A percentile compares a stretch with the other conserved stretches of the same genome.
phyloP scores from a whole-genome alignment of 1,140 invertebrate species.

The Fopius arisanus region DNA sequence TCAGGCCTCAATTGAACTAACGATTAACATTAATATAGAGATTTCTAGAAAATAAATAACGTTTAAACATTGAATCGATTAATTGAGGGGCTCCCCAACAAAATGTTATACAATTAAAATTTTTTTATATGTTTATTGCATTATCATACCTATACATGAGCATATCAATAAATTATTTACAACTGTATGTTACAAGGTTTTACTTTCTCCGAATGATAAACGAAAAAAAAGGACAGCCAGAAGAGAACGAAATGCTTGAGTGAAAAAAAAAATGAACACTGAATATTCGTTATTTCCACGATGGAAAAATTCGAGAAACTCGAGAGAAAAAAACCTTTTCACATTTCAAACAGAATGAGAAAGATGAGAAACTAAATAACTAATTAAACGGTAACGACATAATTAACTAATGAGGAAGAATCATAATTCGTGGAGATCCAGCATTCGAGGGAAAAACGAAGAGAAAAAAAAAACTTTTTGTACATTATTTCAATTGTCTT shows the following conservation, averaged over 20 bases:
- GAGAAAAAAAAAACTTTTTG: background rate
- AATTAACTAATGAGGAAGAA: background rate
- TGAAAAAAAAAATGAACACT: background rate
- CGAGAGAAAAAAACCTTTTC: background rate
- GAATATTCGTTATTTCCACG: background rate
- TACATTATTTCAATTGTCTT: background rate
- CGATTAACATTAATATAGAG: no score
- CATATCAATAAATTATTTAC: conserved; percentile 63
- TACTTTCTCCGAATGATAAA: conserved; percentile 23
- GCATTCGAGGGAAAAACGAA: no score
- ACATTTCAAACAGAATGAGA: background rate
- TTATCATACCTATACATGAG: conserved; percentile 51
- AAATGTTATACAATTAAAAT: conserved; percentile 17
- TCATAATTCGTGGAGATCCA: background rate
- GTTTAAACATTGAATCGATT: background rate
- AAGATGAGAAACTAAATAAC: background rate
- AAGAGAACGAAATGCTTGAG: background rate
- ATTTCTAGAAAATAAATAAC: no score
- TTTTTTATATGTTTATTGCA: conserved; percentile 53
- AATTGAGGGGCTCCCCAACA: background rate
- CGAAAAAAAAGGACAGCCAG: background rate
- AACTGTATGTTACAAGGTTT: conserved; percentile 50
- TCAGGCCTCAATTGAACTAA: no score
- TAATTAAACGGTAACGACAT: conserved; percentile 9
- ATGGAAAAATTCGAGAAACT: background rate